A percentile compares a stretch with the other conserved stretches of the same genome.
phyloP scores from a whole-genome alignment of 30 jellyfish, hydroid and myxozoan species.

The Turritopsis rubra region DNA sequence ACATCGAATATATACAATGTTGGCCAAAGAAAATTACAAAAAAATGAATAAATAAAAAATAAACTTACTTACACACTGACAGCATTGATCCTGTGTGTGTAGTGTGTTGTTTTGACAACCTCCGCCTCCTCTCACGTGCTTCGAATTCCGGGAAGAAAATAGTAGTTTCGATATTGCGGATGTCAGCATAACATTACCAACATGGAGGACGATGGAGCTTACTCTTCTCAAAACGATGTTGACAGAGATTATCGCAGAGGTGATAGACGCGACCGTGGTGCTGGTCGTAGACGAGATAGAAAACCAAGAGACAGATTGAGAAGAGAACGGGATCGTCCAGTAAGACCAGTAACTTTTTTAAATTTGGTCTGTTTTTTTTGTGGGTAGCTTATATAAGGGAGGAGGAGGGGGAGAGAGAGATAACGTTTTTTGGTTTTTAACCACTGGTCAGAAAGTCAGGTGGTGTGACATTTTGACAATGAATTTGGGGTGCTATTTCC shows the following conservation, averaged over 20 bases:
- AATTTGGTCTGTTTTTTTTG: neutral
- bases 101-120: neutral
- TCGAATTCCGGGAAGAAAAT: neutral
- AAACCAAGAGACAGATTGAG: conserved; percentile 39
- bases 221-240: neutral
- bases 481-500: no score
- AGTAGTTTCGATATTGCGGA: neutral
- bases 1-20: no score
- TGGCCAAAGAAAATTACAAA: no score
- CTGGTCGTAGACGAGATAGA: conserved; percentile 34
- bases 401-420: no score
- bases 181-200: neutral
- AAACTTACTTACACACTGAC: no score
- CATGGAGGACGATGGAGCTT: conserved; percentile 18
- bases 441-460: no score
- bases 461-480: no score
- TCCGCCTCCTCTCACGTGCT: neutral
- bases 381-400: neutral
- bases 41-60: no score
- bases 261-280: conserved; percentile 40
- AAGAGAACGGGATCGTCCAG: conserved; percentile 32
- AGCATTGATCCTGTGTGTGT: neutral
- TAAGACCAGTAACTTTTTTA: neutral
- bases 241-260: conserved; percentile 32
- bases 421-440: no score